Evolutionary conservation across 2,888 invertebrate species (phyloP), one percentile per base, ranked within the genome.

Genomic region (Drosophila mimica): DNA sequence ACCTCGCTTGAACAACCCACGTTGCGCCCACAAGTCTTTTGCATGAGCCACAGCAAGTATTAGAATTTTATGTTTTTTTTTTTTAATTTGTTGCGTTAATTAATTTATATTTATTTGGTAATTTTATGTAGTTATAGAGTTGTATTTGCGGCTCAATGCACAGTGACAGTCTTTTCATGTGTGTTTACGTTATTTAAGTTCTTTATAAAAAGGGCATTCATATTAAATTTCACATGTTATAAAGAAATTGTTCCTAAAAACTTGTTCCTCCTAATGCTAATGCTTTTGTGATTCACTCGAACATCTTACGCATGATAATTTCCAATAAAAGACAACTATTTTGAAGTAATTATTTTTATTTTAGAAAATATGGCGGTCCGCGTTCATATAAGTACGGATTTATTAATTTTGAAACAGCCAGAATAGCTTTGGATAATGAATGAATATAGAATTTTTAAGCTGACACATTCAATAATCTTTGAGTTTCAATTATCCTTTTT

Each of bases 31-130:
- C 90, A 85, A 85, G 73, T 82, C 81, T 88, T 91, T 86, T 92
- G 93, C 92, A 92, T 93, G 92, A 83, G 73, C 70, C 91, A 91
- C 91, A 93, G 93, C 93, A 93, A 93, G 93, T 93, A 93, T 92
- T 92, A 81, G 81, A 87, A 79, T 89, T 83, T 79, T 85, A 81
- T 79, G 62, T 79, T 79, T 88, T 79, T 83, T 74, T 71, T 81
- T 70, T 58, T 36, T 36, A 25, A 69, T 52, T 57, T 56, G 60
- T 61, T 74, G 59, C 46, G 38, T 63, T 65, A 13, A 36, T 59
- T 66, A 48, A 30, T 64, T 53, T 57, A 54, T 40, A 61, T 67
- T 68, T 76, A 43, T 81, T 70, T 81, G 53, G 36, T 66, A 79
- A 65, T 57, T 49, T 57, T 60, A 46, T 60, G 40, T 70, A 70